These are phyloP conservation scores for Gymnoscopelus microlampas DNA, from an alignment of 2,797 vertebrate genomes.

Conservation along the genomic window DNA sequence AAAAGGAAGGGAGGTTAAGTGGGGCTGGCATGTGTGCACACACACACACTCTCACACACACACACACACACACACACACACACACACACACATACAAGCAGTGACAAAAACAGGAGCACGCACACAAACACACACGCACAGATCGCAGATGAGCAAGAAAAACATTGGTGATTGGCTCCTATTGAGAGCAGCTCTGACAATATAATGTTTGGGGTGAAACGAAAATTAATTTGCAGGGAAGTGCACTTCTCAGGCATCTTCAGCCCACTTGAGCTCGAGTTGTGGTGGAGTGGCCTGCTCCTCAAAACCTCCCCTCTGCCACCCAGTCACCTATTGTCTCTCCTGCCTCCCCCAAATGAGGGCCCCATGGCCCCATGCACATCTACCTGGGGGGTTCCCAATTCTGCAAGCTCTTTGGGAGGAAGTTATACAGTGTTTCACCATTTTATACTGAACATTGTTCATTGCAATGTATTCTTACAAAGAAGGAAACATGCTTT, in stretches of 20 bases:
- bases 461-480: neutral
- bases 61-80: constrained; percentile 30
- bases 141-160: constrained; percentile 53
- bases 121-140: constrained; percentile 47
- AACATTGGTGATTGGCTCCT: constrained; percentile 63
- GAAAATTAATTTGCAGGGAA: constrained; percentile 82
- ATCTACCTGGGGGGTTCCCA: neutral
- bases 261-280: constrained; percentile 71
- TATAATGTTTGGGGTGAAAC: constrained; percentile 81
- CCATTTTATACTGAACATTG: constrained; percentile 25
- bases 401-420: constrained; percentile 31
- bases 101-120: constrained; percentile 33
- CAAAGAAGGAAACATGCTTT: too few species aligned
- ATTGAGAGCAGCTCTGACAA: constrained; percentile 76
- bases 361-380: constrained; percentile 45
- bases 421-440: constrained; percentile 20
- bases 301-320: constrained; percentile 55
- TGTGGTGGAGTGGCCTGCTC: constrained; percentile 62
- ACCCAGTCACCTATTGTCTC: constrained; percentile 71
- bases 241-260: constrained; percentile 78
- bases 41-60: constrained; percentile 19
- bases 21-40: constrained; percentile 41
- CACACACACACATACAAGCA: constrained; percentile 30
- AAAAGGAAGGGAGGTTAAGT: constrained; percentile 75
- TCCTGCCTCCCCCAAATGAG: constrained; percentile 53